These are phyloP conservation scores for Dysidea cf. avara DNA, from an alignment of 37 sponge, comb jelly and placozoan species.

Conservation along the genomic window DNA sequence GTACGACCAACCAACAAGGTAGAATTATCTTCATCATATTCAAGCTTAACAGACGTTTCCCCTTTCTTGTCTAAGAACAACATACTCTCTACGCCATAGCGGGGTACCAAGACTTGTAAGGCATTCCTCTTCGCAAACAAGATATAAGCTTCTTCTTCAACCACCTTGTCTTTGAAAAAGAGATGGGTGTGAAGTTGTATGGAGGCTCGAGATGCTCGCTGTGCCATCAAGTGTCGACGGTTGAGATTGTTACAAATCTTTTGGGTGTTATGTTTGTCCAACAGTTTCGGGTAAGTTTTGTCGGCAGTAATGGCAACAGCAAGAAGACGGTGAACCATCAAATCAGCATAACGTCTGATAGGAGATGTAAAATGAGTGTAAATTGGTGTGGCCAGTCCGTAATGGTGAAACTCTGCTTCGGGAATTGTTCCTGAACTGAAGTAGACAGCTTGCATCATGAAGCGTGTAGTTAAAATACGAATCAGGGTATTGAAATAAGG, in stretches of 20 bases:
- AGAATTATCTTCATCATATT: conserved; percentile 37
- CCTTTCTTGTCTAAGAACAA: conserved; percentile 67
- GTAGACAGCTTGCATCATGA: conserved; percentile 99
- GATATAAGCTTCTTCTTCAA: conserved; percentile 80
- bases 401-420: conserved; percentile 85
- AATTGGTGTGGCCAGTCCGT: conserved; percentile 92
- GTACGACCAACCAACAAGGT: conserved; percentile 48
- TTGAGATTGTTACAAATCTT: conserved; percentile 87
- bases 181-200: conserved; percentile 87
- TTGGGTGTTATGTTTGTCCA: conserved; percentile 76
- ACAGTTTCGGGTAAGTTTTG: conserved; percentile 78
- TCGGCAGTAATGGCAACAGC: conserved; percentile 85
- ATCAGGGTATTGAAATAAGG: conserved; percentile 94
- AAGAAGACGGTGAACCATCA: conserved; percentile 93
- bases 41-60: background rate
- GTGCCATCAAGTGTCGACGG: conserved; percentile 91
- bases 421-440: conserved; percentile 92
- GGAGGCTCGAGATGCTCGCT: conserved; percentile 87
- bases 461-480: conserved; percentile 90
- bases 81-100: conserved; percentile 83
- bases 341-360: conserved; percentile 91
- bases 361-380: conserved; percentile 99
- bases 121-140: conserved; percentile 85
- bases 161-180: conserved; percentile 74
- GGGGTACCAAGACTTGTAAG: conserved; percentile 85